Percentiles rank a stretch among this genome's conserved stretches.
Conservation (phyloP, 1,140 invertebrate species). For the Anoplophora glabripennis region DNA sequence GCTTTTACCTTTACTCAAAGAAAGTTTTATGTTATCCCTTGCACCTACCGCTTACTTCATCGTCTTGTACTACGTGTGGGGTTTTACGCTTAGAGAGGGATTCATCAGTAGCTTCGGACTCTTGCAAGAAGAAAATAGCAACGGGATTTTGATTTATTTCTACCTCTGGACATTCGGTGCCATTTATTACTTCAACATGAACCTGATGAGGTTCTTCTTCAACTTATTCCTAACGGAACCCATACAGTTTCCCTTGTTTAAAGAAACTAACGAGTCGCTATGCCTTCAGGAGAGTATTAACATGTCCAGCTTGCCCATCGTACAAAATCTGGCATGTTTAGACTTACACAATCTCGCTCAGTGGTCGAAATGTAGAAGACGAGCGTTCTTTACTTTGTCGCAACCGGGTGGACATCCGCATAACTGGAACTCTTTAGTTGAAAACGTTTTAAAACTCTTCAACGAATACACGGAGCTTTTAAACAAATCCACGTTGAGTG, state of each 20-base stretch:
- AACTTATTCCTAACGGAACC: conserved; percentile 67
- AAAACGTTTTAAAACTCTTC: conserved; percentile 58
- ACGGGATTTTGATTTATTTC: conserved; percentile 59
- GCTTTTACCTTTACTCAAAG: conserved; percentile 55
- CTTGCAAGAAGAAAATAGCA: conserved; percentile 53
- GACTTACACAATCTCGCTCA: conserved; percentile 64
- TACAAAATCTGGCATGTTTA: conserved; percentile 67
- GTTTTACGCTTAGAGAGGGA: conserved; percentile 48
- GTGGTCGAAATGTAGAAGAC: conserved; percentile 56
- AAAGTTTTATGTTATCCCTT: conserved; percentile 56
- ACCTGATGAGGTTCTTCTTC: conserved; percentile 66
- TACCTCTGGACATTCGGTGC: conserved; percentile 66
- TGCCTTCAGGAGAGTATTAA: conserved; percentile 58
- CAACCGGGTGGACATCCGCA: conserved; percentile 75
- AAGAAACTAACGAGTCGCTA: conserved; percentile 30
- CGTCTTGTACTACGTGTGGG: conserved; percentile 58
- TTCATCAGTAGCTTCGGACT: conserved; percentile 52
- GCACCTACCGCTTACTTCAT: conserved; percentile 61
- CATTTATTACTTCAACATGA: conserved; percentile 64
- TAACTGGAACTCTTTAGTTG: conserved; percentile 71
- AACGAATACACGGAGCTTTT: conserved; percentile 62
- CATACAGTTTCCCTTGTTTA: conserved; percentile 58
- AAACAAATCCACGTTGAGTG: conserved; percentile 54
- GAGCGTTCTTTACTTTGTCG: conserved; percentile 66
- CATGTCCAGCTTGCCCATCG: conserved; percentile 57